Base-by-base conservation (phyloP, 2,888 invertebrate species). In the Periphyllus acericola region DNA sequence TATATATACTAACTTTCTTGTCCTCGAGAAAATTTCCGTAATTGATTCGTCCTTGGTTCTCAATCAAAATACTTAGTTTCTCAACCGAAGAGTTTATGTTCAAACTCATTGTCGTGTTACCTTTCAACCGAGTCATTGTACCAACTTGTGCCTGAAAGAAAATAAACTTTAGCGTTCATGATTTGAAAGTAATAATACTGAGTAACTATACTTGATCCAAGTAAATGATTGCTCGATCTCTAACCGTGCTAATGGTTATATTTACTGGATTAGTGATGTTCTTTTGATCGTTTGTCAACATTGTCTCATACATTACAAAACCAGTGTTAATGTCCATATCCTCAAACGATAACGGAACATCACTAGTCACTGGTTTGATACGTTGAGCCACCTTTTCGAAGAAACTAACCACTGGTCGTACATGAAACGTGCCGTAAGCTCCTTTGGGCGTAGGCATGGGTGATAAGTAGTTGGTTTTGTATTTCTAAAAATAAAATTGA, bases 11-110 rank as follows among this genome's bases (percentile, higher is more conserved):
- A 32, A 87, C 87, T 66, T 87, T 87, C n/a, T 74, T 87, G 40
- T 87, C 87, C 74, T 87, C 87, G 6, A 87, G 60, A 81, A 87
- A 90, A 83, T 90, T 89, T 75, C 94, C 94, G 90, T 92, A 96
- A 91, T 96, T 96, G 80, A 96, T 93, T 85, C 97, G 93, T 25
- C 97, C 98, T 92, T 96, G 96, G 91, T 96, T 96, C 92, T 98
- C 97, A 1, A 93, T 93, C 40, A 93, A 90, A 79, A 93, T 91
- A 89, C 91, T 90, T 14, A 93, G 90, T 25, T 89, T 90, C 82
- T 91, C 90, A 5, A 91, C 91, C 90, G 90, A 25, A 14, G 9
- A 9, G 14, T n/a, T 17, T 3, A 87, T 66, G 19, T 72, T 87
- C 9, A 87, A 32, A n/a, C 66, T 66, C 9, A 87, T 66, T 8